Percentiles rank a stretch among this genome's conserved stretches.
Conservation (phyloP, 2,113 vertebrate species). For the Colinus virginianus region DNA sequence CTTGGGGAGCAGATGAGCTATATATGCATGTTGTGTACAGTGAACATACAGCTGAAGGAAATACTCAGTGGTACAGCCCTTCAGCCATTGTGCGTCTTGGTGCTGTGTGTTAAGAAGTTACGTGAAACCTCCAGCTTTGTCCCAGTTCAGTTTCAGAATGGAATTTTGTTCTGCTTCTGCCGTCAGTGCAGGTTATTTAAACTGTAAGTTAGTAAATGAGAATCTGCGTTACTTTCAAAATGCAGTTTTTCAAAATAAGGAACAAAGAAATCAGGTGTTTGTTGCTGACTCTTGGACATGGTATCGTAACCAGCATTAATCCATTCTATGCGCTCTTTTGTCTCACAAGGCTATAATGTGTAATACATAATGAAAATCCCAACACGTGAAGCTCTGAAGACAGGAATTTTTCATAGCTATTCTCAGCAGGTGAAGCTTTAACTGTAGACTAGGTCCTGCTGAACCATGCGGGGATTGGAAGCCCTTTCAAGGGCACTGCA, state of each 20-base stretch:
- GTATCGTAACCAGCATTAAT: neutral
- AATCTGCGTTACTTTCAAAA: neutral
- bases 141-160: neutral
- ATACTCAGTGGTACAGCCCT: neutral
- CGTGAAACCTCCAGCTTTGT: neutral
- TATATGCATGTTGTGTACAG: rapidly evolving
- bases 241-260: neutral
- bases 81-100: neutral
- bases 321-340: neutral
- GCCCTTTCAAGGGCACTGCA: neutral
- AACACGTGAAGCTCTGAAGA: neutral
- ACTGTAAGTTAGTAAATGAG: neutral
- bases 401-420: neutral
- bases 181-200: neutral
- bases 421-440: neutral
- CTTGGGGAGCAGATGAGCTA: neutral
- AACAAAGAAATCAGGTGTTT: neutral
- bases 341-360: neutral
- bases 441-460: neutral
- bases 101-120: neutral
- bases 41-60: neutral
- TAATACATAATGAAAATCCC: neutral
- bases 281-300: neutral
- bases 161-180: neutral
- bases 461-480: neutral